A percentile compares a stretch with the other conserved stretches of the same genome.
These are phyloP conservation scores for Microcebus ravelobensis DNA, from an alignment of 2,113 vertebrate species.

Conservation along the genomic window DNA sequence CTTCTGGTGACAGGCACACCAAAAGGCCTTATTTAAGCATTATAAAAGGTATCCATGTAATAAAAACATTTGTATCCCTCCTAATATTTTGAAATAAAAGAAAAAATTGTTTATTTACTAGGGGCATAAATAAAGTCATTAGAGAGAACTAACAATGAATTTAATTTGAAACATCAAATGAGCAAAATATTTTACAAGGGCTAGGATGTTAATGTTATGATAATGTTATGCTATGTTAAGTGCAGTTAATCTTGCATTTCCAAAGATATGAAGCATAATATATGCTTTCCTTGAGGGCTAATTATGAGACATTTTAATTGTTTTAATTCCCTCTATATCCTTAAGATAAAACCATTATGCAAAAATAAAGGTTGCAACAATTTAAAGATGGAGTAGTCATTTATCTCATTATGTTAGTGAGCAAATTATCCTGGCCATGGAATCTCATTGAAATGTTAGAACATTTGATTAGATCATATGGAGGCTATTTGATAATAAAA, in stretches of 20 bases:
- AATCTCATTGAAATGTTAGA: not conserved
- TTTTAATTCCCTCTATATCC: not conserved
- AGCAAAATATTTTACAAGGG: not conserved
- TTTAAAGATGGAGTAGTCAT: not conserved
- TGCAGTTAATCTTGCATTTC: not conserved
- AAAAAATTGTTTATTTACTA: not conserved
- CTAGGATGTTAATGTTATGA: constrained; percentile 4
- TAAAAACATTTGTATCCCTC: too few relatives aligned
- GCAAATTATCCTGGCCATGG: not conserved
- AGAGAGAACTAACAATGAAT: not conserved
- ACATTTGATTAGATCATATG: not conserved
- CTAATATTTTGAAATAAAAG: too few relatives aligned
- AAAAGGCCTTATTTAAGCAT: too few relatives aligned
- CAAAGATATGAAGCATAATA: not conserved
- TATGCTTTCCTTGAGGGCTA: not conserved
- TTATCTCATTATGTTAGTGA: not conserved
- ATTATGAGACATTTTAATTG: not conserved
- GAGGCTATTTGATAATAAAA: not conserved
- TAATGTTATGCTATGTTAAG: not conserved
- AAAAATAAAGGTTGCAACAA: not conserved
- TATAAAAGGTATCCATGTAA: too few relatives aligned
- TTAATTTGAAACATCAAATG: constrained; percentile 9
- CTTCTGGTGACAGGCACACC: too few relatives aligned
- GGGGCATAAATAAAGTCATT: not conserved
- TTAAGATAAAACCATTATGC: not conserved